These are phyloP conservation scores for Morphnarchus princeps DNA, from an alignment of 2,113 vertebrate genomes.

Conservation along the genomic window DNA sequence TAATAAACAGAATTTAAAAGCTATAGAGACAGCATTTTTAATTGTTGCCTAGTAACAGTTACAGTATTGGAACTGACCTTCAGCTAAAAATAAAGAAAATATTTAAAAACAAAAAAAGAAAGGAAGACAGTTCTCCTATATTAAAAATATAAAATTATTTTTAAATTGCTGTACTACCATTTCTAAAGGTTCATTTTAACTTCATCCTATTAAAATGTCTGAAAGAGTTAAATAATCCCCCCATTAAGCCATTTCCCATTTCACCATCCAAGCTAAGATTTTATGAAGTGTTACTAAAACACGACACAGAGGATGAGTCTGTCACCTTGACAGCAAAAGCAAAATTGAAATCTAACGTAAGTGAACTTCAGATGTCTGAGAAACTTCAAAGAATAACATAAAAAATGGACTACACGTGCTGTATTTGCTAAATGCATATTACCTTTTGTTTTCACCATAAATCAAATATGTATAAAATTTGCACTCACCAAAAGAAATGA, in stretches of 20 bases:
- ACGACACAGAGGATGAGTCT: background rate
- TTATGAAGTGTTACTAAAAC: conserved; percentile 16
- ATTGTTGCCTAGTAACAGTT: conserved; percentile 73
- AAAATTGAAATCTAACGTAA: background rate
- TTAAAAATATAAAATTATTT: conserved; percentile 31
- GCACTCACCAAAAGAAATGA: background rate
- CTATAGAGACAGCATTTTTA: conserved; percentile 50
- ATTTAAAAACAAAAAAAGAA: background rate
- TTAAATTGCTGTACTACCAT: background rate
- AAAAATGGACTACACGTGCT: accelerated
- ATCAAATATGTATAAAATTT: background rate
- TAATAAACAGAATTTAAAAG: conserved; percentile 51
- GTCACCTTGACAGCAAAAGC: conserved; percentile 47
- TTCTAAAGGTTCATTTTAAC: background rate
- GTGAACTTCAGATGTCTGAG: background rate
- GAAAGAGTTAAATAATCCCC: conserved; percentile 8
- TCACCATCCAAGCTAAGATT: conserved; percentile 6
- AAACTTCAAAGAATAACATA: background rate
- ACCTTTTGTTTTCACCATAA: background rate
- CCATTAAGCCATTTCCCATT: background rate
- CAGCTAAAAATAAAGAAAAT: conserved; percentile 38
- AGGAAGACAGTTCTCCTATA: background rate
- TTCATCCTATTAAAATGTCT: background rate
- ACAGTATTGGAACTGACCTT: conserved; percentile 22
- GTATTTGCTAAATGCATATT: background rate